phyloP scores from a whole-genome alignment of 2,888 invertebrate genomes.

The Gymnosoma rotundatum region DNA sequence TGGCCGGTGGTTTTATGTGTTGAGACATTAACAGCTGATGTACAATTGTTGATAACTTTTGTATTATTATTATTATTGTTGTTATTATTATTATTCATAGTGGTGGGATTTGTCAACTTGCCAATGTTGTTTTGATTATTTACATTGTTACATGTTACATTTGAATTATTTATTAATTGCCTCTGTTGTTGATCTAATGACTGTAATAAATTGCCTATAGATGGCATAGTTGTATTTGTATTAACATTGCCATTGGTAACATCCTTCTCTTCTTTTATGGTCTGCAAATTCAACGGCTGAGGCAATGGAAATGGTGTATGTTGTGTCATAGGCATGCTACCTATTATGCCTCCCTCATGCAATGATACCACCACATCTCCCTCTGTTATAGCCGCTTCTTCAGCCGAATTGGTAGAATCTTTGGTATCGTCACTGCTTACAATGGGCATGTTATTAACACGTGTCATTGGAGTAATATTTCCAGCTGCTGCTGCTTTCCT shows the following conservation, averaged over 20 bases:
- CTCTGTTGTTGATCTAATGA: slow-evolving; percentile 67
- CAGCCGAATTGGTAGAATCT: slow-evolving; percentile 74
- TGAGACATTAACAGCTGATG: slow-evolving; percentile 13
- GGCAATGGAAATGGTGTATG: slow-evolving; percentile 64
- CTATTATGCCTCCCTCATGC: slow-evolving; percentile 66
- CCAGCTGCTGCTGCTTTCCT: slow-evolving; percentile 67
- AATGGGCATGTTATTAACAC: slow-evolving; percentile 74
- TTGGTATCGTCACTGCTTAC: slow-evolving; percentile 76
- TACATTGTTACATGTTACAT: slow-evolving; percentile 13
- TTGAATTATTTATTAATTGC: slow-evolving; percentile 35
- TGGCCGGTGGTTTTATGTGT: slow-evolving; percentile 15
- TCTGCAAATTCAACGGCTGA: slow-evolving; percentile 59
- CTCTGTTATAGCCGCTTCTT: slow-evolving; percentile 71
- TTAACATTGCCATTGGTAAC: slow-evolving; percentile 12
- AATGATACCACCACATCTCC: slow-evolving; percentile 75
- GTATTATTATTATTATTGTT: slow-evolving; percentile 26
- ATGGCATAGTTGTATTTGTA: slow-evolving; percentile 60
- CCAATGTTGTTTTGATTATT: slow-evolving; percentile 26
- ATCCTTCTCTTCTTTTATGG: slow-evolving; percentile 65
- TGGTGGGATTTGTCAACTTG: slow-evolving; percentile 36
- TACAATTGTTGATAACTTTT: slow-evolving; percentile 32
- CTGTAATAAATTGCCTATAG: slow-evolving; percentile 51
- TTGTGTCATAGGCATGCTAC: slow-evolving; percentile 36
- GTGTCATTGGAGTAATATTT: slow-evolving; percentile 73
- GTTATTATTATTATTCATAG: slow-evolving; percentile 29